Conservation (phyloP, 1,140 invertebrate genomes). For the Drosophila murphyi region DNA sequence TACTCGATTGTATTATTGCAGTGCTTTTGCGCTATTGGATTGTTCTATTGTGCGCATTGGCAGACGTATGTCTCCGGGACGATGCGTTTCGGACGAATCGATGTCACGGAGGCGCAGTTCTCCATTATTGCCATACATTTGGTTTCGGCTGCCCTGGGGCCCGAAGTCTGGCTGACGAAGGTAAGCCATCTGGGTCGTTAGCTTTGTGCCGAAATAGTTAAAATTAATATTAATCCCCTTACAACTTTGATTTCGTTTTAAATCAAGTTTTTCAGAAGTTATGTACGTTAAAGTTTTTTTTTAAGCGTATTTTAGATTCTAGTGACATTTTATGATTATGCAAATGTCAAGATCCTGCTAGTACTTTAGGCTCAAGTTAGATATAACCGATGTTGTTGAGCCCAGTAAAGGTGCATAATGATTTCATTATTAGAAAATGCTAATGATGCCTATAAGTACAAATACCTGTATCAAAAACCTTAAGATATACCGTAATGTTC, state of each 20-base stretch:
- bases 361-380: not conserved
- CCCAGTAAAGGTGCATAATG: not conserved
- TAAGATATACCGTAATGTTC: not conserved
- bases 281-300: conserved; percentile 23
- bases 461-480: not conserved
- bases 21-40: conserved; percentile 95
- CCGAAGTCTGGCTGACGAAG: conserved; percentile 92
- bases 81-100: conserved; percentile 96
- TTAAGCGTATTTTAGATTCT: conserved; percentile 21
- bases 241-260: conserved; percentile 30
- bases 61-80: conserved; percentile 98
- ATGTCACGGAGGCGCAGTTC: conserved; percentile 99
- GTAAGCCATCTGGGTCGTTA: conserved; percentile 85
- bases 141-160: conserved; percentile 94
- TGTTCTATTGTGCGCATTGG: conserved; percentile 99
- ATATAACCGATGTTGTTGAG: not conserved
- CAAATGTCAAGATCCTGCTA: conserved; percentile 13
- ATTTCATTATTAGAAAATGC: not conserved
- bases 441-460: not conserved
- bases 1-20: conserved; percentile 72
- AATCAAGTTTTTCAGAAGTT: conserved; percentile 68
- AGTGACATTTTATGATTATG: not conserved
- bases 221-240: conserved; percentile 6
- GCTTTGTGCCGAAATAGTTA: not conserved
- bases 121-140: conserved; percentile 96